Evolutionary conservation across 2,113 vertebrate genomes (phyloP).

Genomic region (Passer montanus): DNA sequence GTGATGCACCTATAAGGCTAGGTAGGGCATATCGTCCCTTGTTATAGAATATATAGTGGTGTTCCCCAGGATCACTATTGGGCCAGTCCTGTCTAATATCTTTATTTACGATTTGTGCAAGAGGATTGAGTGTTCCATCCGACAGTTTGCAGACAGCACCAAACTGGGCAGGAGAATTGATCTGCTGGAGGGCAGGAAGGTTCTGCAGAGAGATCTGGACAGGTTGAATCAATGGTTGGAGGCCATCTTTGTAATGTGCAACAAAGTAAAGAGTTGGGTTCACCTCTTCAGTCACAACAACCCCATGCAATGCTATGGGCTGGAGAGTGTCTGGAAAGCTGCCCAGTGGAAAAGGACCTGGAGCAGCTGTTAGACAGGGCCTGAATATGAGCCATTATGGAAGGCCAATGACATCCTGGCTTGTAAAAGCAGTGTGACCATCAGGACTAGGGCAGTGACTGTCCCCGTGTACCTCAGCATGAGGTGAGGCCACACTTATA

Average conservation of each 20-base stretch:
- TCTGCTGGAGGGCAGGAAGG: neutral
- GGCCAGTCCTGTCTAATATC: neutral
- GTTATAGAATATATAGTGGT: neutral
- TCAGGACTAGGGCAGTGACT: neutral
- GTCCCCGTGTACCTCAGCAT: neutral
- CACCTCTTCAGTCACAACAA: neutral
- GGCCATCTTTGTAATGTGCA: neutral
- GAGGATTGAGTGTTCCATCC: neutral
- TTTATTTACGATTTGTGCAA: neutral
- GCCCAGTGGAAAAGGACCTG: neutral
- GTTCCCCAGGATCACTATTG: neutral
- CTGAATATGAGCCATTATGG: neutral
- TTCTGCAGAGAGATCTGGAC: neutral
- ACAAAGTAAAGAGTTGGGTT: neutral
- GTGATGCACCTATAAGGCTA: neutral
- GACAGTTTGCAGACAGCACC: neutral
- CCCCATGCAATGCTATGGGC: neutral
- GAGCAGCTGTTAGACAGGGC: neutral
- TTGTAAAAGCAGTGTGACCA: neutral
- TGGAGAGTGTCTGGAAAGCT: neutral
- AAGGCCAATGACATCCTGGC: neutral
- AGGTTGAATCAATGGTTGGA: neutral
- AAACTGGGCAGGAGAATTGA: neutral
- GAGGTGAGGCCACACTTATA: accelerated
- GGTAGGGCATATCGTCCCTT: neutral